Base-by-base conservation (phyloP, 2,113 vertebrate species). In the Cryptotis parvus region DNA sequence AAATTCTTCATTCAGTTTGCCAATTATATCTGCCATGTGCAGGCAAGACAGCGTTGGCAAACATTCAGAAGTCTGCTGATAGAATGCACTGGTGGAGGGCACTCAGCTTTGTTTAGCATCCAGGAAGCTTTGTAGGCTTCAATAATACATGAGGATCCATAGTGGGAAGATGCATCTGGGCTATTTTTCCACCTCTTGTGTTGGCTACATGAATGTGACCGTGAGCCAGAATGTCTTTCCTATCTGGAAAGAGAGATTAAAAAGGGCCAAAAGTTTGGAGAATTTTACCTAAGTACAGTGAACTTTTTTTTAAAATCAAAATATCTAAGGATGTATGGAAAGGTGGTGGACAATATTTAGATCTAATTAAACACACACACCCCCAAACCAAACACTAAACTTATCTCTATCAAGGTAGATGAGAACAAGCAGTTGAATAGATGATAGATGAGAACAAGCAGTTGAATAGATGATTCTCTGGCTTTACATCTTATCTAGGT, bases 21-120 rank as follows among this genome's bases (percentile, higher is more conserved):
- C 96, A 96, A 94, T 96, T 95, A 77, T 95, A 94, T 96, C 95
- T 94, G 68, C 79, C 70, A 80, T 87, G 91, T 93, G 90, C 96
- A 96, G 94, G 88, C 94, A 43, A 72, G 0, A 9, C 63, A 90
- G 52, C 63, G 16, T 2, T 89, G 94, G 95, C 86, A 9, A 90
- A 84, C 66, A 68, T 88, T 96, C 95, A 97, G 95, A 85, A 88
- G 84, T 75, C 85, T 58, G 83, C 1, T 1, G 87, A 92, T 0
- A 83, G 93, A 86, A 95, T 91, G 83, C 31, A 1, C n/a, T 69
- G 87, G 75, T 74, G 72, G 87, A 91, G 82, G 70, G 69, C n/a
- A 35, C 78, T 83, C 39, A 85, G 75, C 90, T 90, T 94, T 95
- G 94, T 94, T 94, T 79, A 74, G 78, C 82, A 29, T 29, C 79